A percentile compares a stretch with the other conserved stretches of the same genome.
Evolutionary conservation across 2,113 vertebrate genomes (phyloP).

Genomic region (Lagopus muta): DNA sequence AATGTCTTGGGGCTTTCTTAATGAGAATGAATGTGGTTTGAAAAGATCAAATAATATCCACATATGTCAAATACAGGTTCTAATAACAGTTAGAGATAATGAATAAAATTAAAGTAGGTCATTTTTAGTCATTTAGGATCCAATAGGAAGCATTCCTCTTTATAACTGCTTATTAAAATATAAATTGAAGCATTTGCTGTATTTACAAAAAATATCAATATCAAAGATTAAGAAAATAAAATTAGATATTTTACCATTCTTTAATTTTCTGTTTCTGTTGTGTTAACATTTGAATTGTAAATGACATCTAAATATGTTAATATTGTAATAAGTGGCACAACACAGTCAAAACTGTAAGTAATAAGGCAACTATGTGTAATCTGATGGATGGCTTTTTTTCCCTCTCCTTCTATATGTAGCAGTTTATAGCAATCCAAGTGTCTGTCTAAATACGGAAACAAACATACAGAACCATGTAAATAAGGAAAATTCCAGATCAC

Average conservation of each 20-base stretch:
- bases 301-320: constrained; percentile 61
- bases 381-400: background rate
- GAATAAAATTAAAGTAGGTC: constrained; percentile 86
- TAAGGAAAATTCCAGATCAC: background rate
- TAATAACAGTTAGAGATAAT: constrained; percentile 83
- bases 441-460: background rate
- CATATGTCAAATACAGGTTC: constrained; percentile 83
- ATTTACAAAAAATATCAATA: constrained; percentile 67
- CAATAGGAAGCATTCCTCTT: constrained; percentile 68
- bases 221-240: constrained; percentile 61
- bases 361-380: constrained; percentile 5
- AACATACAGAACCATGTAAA: background rate
- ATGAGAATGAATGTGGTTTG: constrained; percentile 84
- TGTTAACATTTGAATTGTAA: constrained; percentile 58
- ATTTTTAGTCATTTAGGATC: constrained; percentile 81
- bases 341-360: background rate
- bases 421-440: background rate
- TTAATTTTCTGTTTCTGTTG: constrained; percentile 67
- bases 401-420: background rate
- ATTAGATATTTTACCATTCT: constrained; percentile 38
- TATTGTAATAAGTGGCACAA: constrained; percentile 10
- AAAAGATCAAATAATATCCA: constrained; percentile 86
- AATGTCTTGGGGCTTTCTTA: constrained; percentile 84
- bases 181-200: constrained; percentile 76
- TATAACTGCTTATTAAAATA: constrained; percentile 75